A percentile compares a stretch with the other conserved stretches of the same genome.
phyloP scores from a whole-genome alignment of 2,888 invertebrate genomes.

The Drosophila mercatorum region DNA sequence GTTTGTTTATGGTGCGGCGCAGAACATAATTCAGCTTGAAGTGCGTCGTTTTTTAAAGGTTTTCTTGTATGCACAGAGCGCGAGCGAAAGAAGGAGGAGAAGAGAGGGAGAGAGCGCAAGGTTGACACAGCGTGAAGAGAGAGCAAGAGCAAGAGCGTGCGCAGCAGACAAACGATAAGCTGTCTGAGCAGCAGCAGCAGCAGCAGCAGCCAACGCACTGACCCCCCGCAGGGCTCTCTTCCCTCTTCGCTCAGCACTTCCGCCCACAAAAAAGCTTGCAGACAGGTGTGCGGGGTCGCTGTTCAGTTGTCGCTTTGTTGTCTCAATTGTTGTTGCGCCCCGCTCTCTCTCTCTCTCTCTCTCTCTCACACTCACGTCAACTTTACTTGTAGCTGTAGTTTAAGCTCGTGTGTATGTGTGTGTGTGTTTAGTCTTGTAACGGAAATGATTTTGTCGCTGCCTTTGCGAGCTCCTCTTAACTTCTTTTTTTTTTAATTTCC shows the following conservation, averaged over 20 bases:
- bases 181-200: conserved; percentile 38
- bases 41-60: conserved; percentile 34
- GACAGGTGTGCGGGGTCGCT: conserved; percentile 54
- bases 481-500: conserved; percentile 3
- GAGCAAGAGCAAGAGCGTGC: conserved; percentile 32
- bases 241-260: conserved; percentile 1
- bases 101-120: conserved; percentile 1
- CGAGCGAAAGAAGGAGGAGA: neutral
- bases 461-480: neutral
- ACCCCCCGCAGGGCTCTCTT: neutral
- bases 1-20: conserved; percentile 50
- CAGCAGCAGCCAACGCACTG: conserved; percentile 31
- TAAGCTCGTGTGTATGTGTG: conserved; percentile 3
- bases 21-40: conserved; percentile 47
- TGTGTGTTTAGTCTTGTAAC: conserved; percentile 61
- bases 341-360: neutral
- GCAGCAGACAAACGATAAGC: conserved; percentile 51
- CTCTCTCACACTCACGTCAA: conserved; percentile 10
- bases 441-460: conserved; percentile 62
- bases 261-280: conserved; percentile 39
- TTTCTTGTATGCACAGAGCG: conserved; percentile 38
- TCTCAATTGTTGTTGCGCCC: conserved; percentile 24
- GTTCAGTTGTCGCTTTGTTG: conserved; percentile 19
- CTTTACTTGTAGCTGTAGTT: conserved; percentile 13
- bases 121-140: conserved; percentile 27